These are phyloP conservation scores for Chanos chanos DNA, from an alignment of 2,797 vertebrate species.

Conservation along the genomic window DNA sequence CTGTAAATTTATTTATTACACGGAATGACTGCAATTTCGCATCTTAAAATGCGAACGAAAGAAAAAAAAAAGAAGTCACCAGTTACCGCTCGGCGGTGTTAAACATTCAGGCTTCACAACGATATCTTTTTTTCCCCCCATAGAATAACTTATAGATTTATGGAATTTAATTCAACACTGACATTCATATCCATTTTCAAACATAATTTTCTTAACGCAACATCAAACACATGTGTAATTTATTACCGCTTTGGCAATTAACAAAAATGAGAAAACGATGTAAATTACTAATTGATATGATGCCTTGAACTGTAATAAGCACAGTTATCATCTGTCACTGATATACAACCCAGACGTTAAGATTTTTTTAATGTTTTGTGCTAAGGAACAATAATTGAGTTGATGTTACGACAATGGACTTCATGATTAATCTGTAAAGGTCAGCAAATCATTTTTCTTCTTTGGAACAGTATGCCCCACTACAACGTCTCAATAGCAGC, in stretches of 20 bases:
- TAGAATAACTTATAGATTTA: background rate
- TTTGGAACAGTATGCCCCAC: conserved; percentile 80
- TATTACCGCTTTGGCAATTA: conserved; percentile 89
- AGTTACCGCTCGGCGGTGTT: background rate
- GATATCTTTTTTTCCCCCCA: no score
- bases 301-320: conserved; percentile 83
- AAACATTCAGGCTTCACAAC: no score
- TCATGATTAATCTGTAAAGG: conserved; percentile 71
- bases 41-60: background rate
- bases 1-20: no score
- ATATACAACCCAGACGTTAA: conserved; percentile 77
- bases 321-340: conserved; percentile 85
- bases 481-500: conserved; percentile 94
- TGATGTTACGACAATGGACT: conserved; percentile 75
- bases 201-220: conserved; percentile 68
- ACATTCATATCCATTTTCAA: background rate
- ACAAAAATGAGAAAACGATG: conserved; percentile 90
- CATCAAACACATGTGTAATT: conserved; percentile 88
- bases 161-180: background rate
- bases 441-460: conserved; percentile 47
- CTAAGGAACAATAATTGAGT: no score
- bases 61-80: background rate
- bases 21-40: no score
- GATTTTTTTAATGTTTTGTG: conserved; percentile 84
- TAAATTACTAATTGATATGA: conserved; percentile 71